Conservation (phyloP, 2,113 vertebrate genomes). For the Phainopepla nitens region DNA sequence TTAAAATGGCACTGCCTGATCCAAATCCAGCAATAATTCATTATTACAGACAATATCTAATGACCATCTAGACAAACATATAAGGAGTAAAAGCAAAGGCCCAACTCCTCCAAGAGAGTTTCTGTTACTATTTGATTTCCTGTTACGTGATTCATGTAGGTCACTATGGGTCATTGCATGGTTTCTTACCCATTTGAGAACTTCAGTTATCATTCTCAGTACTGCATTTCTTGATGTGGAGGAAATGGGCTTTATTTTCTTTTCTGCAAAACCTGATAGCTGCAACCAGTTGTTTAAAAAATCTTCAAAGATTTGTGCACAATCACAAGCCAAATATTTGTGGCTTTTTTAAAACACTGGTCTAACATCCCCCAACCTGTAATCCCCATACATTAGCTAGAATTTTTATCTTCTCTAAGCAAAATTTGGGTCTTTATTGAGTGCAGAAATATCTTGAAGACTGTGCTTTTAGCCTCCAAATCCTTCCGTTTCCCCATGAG, state of each 20-base stretch:
- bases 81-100: not conserved
- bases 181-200: slow-evolving; percentile 45
- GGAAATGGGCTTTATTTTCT: slow-evolving; percentile 4
- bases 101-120: not conserved
- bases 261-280: slow-evolving; percentile 7
- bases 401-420: not conserved
- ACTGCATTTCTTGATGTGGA: not conserved
- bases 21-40: slow-evolving; percentile 51
- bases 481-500: not conserved
- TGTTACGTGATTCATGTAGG: not conserved
- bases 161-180: not conserved
- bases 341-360: not conserved
- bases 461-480: not conserved
- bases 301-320: slow-evolving; percentile 4
- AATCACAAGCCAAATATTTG: slow-evolving; percentile 8
- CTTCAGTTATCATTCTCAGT: slow-evolving; percentile 33
- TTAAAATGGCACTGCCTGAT: slow-evolving; percentile 8
- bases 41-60: slow-evolving; percentile 44
- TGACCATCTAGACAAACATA: not conserved
- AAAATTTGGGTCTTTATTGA: not conserved
- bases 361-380: not conserved
- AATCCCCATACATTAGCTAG: not conserved
- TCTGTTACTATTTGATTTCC: slow-evolving; percentile 29
- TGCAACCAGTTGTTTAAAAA: slow-evolving; percentile 16
- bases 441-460: not conserved